Evolutionary conservation across 2,888 invertebrate species (phyloP), one percentile per base, ranked within the genome.

Genomic region (Tupiocoris notatus): DNA sequence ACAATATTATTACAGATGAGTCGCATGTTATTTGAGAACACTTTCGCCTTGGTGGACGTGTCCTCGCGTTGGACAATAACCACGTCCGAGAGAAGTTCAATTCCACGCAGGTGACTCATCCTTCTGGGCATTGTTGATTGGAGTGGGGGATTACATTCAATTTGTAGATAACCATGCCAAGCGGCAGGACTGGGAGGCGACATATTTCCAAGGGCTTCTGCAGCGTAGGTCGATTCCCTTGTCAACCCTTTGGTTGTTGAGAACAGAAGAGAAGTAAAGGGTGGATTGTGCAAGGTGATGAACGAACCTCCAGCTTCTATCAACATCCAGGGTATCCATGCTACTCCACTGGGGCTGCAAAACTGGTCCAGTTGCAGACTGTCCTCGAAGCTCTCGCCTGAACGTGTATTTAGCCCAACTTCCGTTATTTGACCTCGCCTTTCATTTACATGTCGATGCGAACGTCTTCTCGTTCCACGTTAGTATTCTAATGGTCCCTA

Each of bases 101-200:
- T n/a, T n/a, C n/a, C n/a, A n/a, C n/a, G n/a, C n/a, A 39, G 39
- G 12, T 39, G 39, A 12, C 39, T 39, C 12, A 39, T 39, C 3
- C 39, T 39, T 39, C 39, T 39, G 39, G 70, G 59, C 58, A 59
- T 17, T 58, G 70, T 70, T 70, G 70, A 70, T 70, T 70, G 70
- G 70, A 59, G 24, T 24, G 70, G 58, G 58, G 68, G 68, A 70
- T 70, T 70, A 70, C 70, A 70, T 70, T 70, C 70, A 70, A 70
- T 70, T 70, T 70, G 70, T 70, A 70, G 24, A 59, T 70, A 58
- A 23, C 70, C 20, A 17, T 17, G 39, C 64, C 20, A 24, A 59
- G 20, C 54, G 59, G n/a, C 17, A 6, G 59, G 17, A 59, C 2
- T 6, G n/a, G 59, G 20, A 59, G 59, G 6, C 59, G 39, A 12